Conservation (phyloP, 2,888 invertebrate genomes). For the Drosophila kokeensis region DNA sequence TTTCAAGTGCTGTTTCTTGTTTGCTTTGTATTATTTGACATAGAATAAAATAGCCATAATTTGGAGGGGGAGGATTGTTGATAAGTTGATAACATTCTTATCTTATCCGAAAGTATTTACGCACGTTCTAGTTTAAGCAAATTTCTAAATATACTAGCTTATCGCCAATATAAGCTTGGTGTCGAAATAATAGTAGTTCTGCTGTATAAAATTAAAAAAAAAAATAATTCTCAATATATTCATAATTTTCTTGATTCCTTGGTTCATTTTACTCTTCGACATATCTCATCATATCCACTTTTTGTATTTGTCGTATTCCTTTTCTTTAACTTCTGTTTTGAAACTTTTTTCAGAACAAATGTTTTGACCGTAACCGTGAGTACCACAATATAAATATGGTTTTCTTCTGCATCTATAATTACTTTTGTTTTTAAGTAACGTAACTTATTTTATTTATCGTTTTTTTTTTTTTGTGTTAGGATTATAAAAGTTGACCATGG, state of each 20-base stretch:
- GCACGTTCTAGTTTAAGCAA: conserved; percentile 26
- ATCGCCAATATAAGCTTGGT: neutral
- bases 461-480: conserved; percentile 42
- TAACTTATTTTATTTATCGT: conserved; percentile 63
- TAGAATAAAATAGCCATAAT: conserved; percentile 17
- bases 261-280: neutral
- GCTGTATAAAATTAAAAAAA: neutral
- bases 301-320: neutral
- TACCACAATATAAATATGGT: neutral
- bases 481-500: neutral
- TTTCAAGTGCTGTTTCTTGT: conserved; percentile 21
- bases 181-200: neutral
- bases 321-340: neutral
- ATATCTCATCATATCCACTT: neutral
- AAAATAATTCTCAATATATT: neutral
- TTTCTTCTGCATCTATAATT: neutral
- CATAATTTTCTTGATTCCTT: neutral
- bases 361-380: too few relatives aligned
- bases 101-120: conserved; percentile 32
- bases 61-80: neutral
- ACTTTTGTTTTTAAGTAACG: conserved; percentile 46
- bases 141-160: neutral
- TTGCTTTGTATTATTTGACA: conserved; percentile 20
- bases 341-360: neutral
- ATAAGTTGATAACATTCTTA: conserved; percentile 6